Percentiles rank a stretch among this genome's conserved stretches.
These are phyloP conservation scores for Syritta pipiens DNA, from an alignment of 2,888 invertebrate species.

Conservation along the genomic window DNA sequence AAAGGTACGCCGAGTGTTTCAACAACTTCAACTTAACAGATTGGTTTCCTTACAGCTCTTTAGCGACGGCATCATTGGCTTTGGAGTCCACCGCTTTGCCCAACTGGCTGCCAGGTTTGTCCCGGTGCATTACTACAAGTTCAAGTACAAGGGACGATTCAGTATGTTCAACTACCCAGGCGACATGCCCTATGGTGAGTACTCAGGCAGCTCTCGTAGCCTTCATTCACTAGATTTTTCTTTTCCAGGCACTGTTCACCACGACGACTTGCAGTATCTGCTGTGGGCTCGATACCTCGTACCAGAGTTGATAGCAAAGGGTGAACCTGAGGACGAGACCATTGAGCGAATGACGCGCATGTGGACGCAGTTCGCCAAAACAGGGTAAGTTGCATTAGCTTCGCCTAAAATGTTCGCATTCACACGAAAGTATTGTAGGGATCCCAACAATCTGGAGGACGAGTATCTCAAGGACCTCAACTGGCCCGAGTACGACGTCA, in stretches of 20 bases:
- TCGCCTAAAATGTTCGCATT: too few relatives aligned
- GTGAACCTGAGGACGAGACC: slow-evolving; percentile 78
- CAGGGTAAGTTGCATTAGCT: slow-evolving; percentile 72
- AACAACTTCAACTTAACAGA: too few relatives aligned
- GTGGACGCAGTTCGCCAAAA: slow-evolving; percentile 78
- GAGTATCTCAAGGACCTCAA: slow-evolving; percentile 71
- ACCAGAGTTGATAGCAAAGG: slow-evolving; percentile 76
- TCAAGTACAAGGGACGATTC: slow-evolving; percentile 82
- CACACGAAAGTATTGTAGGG: too few relatives aligned
- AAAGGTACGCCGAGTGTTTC: background rate
- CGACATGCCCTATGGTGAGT: slow-evolving; percentile 79
- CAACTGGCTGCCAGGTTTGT: slow-evolving; percentile 81
- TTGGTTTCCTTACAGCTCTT: slow-evolving; percentile 77
- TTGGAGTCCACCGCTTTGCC: slow-evolving; percentile 82
- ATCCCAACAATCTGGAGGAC: slow-evolving; percentile 75
- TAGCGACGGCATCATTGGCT: slow-evolving; percentile 82
- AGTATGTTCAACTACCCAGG: slow-evolving; percentile 81
- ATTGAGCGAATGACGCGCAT: slow-evolving; percentile 79
- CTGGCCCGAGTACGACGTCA: slow-evolving; percentile 72
- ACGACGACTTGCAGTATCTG: slow-evolving; percentile 80
- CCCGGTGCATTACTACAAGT: slow-evolving; percentile 82
- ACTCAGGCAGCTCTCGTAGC: background rate
- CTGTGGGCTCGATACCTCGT: slow-evolving; percentile 74
- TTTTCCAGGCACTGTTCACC: slow-evolving; percentile 78
- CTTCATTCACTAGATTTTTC: slow-evolving; percentile 43